phyloP scores from a whole-genome alignment of 2,888 invertebrate species.

The Tiliacea aurago region DNA sequence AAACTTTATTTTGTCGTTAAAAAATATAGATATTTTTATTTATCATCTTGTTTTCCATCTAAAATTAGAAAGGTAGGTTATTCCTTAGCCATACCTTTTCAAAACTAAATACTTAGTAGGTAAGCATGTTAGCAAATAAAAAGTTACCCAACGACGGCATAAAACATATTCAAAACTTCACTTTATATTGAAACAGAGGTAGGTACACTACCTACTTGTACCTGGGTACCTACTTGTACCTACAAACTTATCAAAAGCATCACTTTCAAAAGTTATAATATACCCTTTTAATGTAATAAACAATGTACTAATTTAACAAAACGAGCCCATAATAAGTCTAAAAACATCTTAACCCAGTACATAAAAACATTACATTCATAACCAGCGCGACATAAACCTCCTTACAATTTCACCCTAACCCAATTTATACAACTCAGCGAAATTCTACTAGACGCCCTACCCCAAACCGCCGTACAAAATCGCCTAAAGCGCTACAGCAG shows the following conservation, averaged over 20 bases:
- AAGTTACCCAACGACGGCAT: background rate
- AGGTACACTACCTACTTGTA: background rate
- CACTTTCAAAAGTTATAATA: background rate
- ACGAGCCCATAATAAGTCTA: slow-evolving; percentile 31
- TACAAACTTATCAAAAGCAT: background rate
- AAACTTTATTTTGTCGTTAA: background rate
- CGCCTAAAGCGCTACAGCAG: slow-evolving; percentile 75
- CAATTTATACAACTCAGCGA: slow-evolving; percentile 59
- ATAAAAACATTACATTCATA: slow-evolving; percentile 62
- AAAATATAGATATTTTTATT: no score
- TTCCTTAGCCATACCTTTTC: background rate
- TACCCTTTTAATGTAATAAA: background rate
- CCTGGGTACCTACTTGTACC: background rate
- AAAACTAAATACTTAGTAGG: background rate
- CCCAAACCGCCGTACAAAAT: slow-evolving; percentile 70
- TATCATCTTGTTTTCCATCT: no score
- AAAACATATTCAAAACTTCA: background rate
- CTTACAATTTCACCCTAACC: slow-evolving; percentile 60
- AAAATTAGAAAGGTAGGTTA: background rate
- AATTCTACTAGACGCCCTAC: slow-evolving; percentile 69
- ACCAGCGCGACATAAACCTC: slow-evolving; percentile 41
- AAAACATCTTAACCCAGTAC: slow-evolving; percentile 44
- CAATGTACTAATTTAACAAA: slow-evolving; percentile 15
- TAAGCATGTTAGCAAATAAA: background rate
- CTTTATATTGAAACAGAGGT: background rate